Evolutionary conservation across 2,888 invertebrate genomes (phyloP), one percentile per base, ranked within the genome.

Genomic region (Diarsia rubi): DNA sequence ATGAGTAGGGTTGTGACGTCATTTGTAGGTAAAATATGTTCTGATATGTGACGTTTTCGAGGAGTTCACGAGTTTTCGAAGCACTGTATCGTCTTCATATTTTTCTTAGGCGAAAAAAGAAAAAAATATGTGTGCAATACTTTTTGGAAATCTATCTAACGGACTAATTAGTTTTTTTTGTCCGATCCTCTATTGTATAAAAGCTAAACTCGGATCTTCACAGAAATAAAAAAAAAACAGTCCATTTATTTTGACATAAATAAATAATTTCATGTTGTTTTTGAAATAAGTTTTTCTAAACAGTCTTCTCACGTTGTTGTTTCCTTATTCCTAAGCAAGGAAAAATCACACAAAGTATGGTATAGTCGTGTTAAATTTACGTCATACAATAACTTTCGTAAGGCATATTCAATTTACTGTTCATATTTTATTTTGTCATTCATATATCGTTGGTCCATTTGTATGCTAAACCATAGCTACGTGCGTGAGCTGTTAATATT

Each of bases 341-440:
- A 16, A 27, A 27, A 27, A 16, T 8, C 8, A 57, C 9, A 2
- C 19, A 19, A 57, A 16, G 3, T 8, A 16, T 27, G 8, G 2
- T 16, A 27, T 27, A 31, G 4, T 59, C 27, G 4, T 59, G 1
- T 59, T 19, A 4, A 37, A 21, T 60, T 37, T 42, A n/a, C 1
- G 62, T 42, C n/a, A 19, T 60, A 11, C 75, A n/a, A 52, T 75
- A 27, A 45, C 8, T 45, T 37, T 49, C 24, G 19, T 11, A n/a
- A 31, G 4, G 21, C 12, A 71, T 52, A 21, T n/a, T 52, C 3
- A 37, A 44, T 44, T 65, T 75, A 75, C 5, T 70, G 65, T 78
- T 78, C 59, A 78, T 21, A 57, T 27, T 63, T 47, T n/a, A 54
- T 79, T 71, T 64, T 63, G 4, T 52, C n/a, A 78, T 79, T 68